phyloP scores from a whole-genome alignment of 2,888 invertebrate genomes.

The Carterocephalus palaemon region DNA sequence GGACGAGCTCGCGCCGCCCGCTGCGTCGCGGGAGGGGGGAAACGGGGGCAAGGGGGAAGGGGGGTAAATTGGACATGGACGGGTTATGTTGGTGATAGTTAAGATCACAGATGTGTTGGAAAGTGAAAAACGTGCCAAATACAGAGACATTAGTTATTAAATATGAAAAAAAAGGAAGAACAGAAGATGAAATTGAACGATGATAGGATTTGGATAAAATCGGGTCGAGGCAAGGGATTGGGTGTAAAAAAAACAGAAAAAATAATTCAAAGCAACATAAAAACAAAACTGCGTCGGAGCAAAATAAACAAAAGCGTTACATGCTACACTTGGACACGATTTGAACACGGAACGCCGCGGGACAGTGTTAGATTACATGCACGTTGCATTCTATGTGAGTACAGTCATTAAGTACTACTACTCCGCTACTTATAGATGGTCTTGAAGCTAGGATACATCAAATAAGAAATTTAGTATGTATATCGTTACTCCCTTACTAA shows the following conservation, averaged over 20 bases:
- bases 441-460: slow-evolving; percentile 1
- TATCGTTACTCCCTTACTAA: too few relatives aligned
- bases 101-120: background rate
- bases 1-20: slow-evolving; percentile 64
- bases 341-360: slow-evolving; percentile 35
- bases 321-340: slow-evolving; percentile 36
- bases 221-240: slow-evolving; percentile 38
- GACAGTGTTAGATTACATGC: slow-evolving; percentile 44
- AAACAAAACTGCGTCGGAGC: slow-evolving; percentile 64
- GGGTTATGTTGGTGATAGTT: background rate
- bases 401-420: slow-evolving; percentile 4
- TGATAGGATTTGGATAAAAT: slow-evolving; percentile 13
- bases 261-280: slow-evolving; percentile 74
- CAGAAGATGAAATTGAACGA: background rate
- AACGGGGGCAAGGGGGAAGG: slow-evolving; percentile 33
- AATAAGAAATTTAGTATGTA: too few relatives aligned
- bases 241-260: slow-evolving; percentile 52
- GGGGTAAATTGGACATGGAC: slow-evolving; percentile 7
- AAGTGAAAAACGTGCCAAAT: too few relatives aligned
- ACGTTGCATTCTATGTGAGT: slow-evolving; percentile 12
- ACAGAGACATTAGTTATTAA: too few relatives aligned
- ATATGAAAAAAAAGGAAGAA: background rate
- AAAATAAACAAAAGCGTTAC: slow-evolving; percentile 61
- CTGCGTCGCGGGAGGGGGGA: slow-evolving; percentile 44
- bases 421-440: slow-evolving; percentile 7